Conservation (phyloP, 2,888 invertebrate genomes). For the Drosophila eohydei region DNA sequence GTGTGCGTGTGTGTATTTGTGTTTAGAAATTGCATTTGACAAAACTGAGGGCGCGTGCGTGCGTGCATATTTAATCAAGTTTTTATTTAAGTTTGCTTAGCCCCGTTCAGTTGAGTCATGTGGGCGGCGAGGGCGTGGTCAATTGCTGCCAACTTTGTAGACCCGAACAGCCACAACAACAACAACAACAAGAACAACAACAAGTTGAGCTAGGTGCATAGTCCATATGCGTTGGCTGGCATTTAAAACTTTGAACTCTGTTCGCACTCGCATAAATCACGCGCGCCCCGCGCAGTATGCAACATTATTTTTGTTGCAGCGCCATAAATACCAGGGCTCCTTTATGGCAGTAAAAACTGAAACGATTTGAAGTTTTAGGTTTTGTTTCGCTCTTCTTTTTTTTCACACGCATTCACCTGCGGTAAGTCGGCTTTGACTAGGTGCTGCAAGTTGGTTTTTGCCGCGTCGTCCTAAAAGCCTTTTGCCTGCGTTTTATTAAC, state of each 20-base stretch:
- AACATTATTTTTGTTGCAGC: constrained; percentile 60
- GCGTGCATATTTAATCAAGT: constrained; percentile 60
- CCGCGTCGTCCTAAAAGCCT: constrained; percentile 32
- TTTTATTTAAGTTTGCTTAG: constrained; percentile 51
- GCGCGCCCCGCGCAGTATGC: constrained; percentile 49
- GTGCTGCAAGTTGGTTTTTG: constrained; percentile 36
- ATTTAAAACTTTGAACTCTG: constrained; percentile 61
- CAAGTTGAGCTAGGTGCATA: constrained; percentile 3
- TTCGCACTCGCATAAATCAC: constrained; percentile 67
- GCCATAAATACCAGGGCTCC: constrained; percentile 52
- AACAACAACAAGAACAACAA: constrained; percentile 5
- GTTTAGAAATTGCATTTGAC: constrained; percentile 53
- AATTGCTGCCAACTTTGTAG: constrained; percentile 39
- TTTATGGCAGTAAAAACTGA: constrained; percentile 67
- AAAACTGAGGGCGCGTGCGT: constrained; percentile 56
- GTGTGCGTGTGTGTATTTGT: constrained; percentile 5
- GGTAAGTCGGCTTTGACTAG: constrained; percentile 20
- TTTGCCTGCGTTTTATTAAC: constrained; percentile 62
- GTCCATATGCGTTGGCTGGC: constrained; percentile 53
- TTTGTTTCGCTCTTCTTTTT: constrained; percentile 6
- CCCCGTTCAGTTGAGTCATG: constrained; percentile 23
- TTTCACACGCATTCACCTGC: constrained; percentile 51
- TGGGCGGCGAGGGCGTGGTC: constrained; percentile 27
- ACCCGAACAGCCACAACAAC: background rate
- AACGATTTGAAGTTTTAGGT: constrained; percentile 51